These are phyloP conservation scores for Idaea biselata DNA, from an alignment of 2,888 invertebrate species.

Conservation along the genomic window DNA sequence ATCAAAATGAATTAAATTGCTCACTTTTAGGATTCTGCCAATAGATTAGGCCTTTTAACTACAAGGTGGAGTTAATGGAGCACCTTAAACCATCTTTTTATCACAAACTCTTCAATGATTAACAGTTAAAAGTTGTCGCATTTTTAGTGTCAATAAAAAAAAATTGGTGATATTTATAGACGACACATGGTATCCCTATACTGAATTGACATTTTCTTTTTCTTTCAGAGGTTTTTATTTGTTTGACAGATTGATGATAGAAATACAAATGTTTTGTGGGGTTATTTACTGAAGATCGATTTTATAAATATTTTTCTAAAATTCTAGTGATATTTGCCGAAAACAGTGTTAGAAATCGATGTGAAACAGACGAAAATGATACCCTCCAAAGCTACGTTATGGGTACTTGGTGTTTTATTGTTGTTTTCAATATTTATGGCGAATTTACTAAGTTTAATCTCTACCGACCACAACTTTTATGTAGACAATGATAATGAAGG, in stretches of 20 bases:
- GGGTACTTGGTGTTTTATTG: slow-evolving; percentile 82
- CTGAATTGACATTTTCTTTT: slow-evolving; percentile 6
- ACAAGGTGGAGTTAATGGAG: too few species aligned
- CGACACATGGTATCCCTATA: neutral
- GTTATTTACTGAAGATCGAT: slow-evolving; percentile 17
- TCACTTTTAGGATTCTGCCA: too few species aligned
- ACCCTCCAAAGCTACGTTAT: slow-evolving; percentile 82
- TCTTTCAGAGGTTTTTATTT: slow-evolving; percentile 8
- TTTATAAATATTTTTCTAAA: neutral
- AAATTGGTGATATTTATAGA: neutral
- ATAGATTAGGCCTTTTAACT: too few species aligned
- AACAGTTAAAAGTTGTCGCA: too few species aligned
- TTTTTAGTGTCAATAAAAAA: neutral
- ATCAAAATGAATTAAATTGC: too few species aligned
- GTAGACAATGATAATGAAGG: slow-evolving; percentile 53
- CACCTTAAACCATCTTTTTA: too few species aligned
- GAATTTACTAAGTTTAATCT: slow-evolving; percentile 84
- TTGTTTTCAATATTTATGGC: slow-evolving; percentile 85
- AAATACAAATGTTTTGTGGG: slow-evolving; percentile 12
- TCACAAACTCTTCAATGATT: too few species aligned
- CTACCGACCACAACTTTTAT: slow-evolving; percentile 78
- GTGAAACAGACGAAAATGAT: slow-evolving; percentile 70
- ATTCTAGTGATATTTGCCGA: neutral
- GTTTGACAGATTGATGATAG: neutral
- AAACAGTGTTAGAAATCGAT: neutral